Conservation (phyloP, 2,888 invertebrate species). For the Cephus runcator region DNA sequence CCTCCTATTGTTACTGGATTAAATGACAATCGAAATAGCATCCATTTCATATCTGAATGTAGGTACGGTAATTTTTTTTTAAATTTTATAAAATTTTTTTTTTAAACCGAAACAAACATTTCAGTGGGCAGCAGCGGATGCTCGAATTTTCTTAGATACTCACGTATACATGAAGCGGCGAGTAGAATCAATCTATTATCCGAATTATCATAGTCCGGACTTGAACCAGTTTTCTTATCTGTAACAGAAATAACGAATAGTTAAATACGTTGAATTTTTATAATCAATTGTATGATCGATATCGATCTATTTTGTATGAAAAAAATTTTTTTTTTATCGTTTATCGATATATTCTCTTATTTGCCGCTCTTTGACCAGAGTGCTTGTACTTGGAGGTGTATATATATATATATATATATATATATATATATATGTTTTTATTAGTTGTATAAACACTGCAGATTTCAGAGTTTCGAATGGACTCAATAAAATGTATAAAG, state of each 20-base stretch:
- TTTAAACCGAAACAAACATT: no score
- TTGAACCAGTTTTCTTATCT: slow-evolving; percentile 53
- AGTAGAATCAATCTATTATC: slow-evolving; percentile 63
- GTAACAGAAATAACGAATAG: slow-evolving; percentile 31
- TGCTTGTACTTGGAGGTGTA: not conserved
- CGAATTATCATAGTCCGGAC: slow-evolving; percentile 61
- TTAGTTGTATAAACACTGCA: not conserved
- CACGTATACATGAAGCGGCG: slow-evolving; percentile 64
- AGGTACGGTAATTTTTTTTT: no score
- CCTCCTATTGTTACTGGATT: not conserved
- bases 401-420: no score
- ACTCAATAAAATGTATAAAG: not conserved
- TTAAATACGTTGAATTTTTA: not conserved
- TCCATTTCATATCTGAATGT: not conserved
- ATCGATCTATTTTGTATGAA: not conserved
- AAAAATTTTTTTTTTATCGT: not conserved
- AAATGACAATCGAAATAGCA: not conserved
- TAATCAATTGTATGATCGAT: not conserved
- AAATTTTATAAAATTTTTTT: no score
- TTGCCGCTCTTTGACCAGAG: not conserved
- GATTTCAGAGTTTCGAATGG: not conserved
- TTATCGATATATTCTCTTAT: not conserved
- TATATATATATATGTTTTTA: not conserved
- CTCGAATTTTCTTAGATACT: slow-evolving; percentile 35
- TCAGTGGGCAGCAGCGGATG: no score